phyloP scores from a whole-genome alignment of 2,113 vertebrate genomes.

The Esox niger region DNA sequence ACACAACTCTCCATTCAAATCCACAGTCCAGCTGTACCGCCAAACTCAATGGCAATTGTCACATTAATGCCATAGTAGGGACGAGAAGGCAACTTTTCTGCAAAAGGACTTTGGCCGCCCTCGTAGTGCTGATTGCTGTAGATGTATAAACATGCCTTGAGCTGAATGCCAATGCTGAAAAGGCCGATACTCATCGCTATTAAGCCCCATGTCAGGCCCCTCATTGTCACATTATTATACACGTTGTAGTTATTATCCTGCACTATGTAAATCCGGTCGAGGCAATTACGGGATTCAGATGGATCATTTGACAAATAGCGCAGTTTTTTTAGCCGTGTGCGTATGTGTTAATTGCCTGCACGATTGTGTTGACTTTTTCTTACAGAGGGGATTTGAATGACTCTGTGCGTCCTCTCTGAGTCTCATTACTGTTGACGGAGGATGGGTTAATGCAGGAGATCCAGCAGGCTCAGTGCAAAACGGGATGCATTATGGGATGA shows the following conservation, averaged over 20 bases:
- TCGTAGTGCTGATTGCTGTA: not conserved
- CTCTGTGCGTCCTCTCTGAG: conserved; percentile 43
- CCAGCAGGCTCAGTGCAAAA: not conserved
- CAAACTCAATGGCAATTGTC: not conserved
- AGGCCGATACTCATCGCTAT: conserved; percentile 4
- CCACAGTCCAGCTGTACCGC: not conserved
- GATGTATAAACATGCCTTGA: not conserved
- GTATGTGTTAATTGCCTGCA: conserved; percentile 12
- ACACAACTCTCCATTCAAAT: not conserved
- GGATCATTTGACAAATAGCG: conserved; percentile 17
- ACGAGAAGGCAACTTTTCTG: not conserved
- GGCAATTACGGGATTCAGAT: conserved; percentile 18
- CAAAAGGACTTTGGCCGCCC: not conserved
- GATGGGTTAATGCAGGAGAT: conserved; percentile 27
- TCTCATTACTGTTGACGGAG: conserved; percentile 62
- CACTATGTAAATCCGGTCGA: conserved; percentile 23
- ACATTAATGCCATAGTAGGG: not conserved
- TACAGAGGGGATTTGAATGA: conserved; percentile 35
- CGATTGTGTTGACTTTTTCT: conserved; percentile 24
- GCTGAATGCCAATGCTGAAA: conserved; percentile 3
- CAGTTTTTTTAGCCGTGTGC: not conserved
- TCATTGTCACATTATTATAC: conserved; percentile 19
- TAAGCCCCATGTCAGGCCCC: conserved; percentile 14
- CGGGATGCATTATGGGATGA: not conserved
- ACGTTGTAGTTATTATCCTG: conserved; percentile 24